Conservation (phyloP, 2,113 vertebrate genomes). For the Melanerpes aurifrons region DNA sequence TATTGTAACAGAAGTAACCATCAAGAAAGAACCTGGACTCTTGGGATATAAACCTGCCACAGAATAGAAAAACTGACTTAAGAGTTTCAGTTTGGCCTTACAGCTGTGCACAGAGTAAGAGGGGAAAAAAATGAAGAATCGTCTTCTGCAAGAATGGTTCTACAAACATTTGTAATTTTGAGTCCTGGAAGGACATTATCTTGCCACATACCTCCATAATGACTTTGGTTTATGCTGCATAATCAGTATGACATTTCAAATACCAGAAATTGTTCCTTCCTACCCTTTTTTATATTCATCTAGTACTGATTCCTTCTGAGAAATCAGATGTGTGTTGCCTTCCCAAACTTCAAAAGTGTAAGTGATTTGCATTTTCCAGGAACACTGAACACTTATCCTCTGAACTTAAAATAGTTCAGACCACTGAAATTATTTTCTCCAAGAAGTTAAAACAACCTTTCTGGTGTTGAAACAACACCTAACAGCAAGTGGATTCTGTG, state of each 20-base stretch:
- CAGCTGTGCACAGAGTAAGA: neutral
- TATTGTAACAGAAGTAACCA: conserved; percentile 17
- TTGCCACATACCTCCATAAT: neutral
- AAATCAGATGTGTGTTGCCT: neutral
- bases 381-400: neutral
- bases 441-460: neutral
- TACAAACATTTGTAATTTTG: conserved; percentile 41
- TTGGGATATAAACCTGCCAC: conserved; percentile 29
- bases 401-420: neutral
- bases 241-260: conserved; percentile 17
- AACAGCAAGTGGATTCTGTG: neutral
- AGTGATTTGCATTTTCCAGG: neutral
- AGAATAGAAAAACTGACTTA: conserved; percentile 46
- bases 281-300: neutral
- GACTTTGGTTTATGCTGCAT: neutral
- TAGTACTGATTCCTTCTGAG: neutral
- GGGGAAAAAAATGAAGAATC: conserved; percentile 1
- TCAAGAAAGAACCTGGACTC: neutral
- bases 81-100: conserved; percentile 15
- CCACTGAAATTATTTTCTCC: neutral
- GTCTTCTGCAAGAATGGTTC: conserved; percentile 22
- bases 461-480: neutral
- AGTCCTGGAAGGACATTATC: neutral
- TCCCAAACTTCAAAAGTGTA: neutral
- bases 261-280: neutral